phyloP scores from a whole-genome alignment of 2,797 vertebrate genomes.

The Gymnoscopelus braueri region DNA sequence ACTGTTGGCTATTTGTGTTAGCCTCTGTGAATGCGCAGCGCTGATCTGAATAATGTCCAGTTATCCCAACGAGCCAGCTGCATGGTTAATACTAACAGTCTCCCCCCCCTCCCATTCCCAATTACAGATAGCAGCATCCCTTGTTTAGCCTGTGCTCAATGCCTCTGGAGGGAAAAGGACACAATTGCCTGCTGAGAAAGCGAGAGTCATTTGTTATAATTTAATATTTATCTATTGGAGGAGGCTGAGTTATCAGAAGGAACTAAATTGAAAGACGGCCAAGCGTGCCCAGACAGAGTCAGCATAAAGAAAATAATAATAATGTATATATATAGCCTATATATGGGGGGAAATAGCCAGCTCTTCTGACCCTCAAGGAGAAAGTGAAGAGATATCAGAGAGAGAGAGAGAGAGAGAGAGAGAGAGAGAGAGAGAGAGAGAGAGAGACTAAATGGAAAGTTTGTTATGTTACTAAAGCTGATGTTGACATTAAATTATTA shows the following conservation, averaged over 20 bases:
- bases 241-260: constrained; percentile 64
- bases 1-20: constrained; percentile 18
- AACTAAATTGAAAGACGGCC: constrained; percentile 70
- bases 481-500: neutral
- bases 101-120: constrained; percentile 29
- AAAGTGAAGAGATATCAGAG: no score
- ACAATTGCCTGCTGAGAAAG: constrained; percentile 61
- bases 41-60: constrained; percentile 48
- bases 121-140: constrained; percentile 53
- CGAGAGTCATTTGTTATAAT: constrained; percentile 75
- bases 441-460: neutral
- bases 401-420: neutral
- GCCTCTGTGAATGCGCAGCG: constrained; percentile 20
- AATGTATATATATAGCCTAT: constrained; percentile 2
- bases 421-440: constrained; percentile 14
- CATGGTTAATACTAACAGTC: constrained; percentile 47
- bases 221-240: constrained; percentile 74
- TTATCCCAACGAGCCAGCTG: constrained; percentile 52
- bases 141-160: constrained; percentile 59
- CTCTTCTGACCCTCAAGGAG: constrained; percentile 48
- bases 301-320: constrained; percentile 30
- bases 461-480: neutral
- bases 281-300: constrained; percentile 61
- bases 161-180: constrained; percentile 45
- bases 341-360: constrained; percentile 6